Base-by-base conservation (phyloP, 2,113 vertebrate species). In the Cyanistes caeruleus region DNA sequence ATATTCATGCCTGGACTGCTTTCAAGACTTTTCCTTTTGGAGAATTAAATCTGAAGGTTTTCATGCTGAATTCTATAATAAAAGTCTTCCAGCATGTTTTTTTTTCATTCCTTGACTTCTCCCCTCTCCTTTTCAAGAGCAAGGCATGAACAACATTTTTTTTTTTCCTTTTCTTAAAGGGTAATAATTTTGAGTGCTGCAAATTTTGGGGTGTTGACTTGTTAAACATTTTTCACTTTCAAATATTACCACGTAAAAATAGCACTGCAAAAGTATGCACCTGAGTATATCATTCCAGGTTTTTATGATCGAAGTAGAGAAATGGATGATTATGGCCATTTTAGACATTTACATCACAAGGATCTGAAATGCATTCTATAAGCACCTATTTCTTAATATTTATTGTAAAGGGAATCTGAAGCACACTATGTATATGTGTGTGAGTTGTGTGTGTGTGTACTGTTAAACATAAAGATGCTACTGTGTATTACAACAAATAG, bases 41-140 rank as follows among this genome's bases (percentile, higher is more conserved):
- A 89, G 59, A 87, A 78, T 37, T 87, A 52, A 68, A 84, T 77
- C 30, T 58, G 86, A 95, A 95, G 44, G 24, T 91, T 95, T 92
- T 84, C 39, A 56, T 41, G 18, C 56, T 84, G 65, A 81, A 84
- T 92, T 89, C 35, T 82, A n/a, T 72, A 78, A 33, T 24, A 76
- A 75, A 90, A 52, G 5, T 89, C 56, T 87, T 87, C 22, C n/a
- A 78, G 49, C 15, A 37, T n/a, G 35, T 53, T 76, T 78, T 81
- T 78, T 81, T 89, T 96, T 78, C 15, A 25, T 64, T 60, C 24
- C 17, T 81, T 56, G 48, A 4, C 16, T 86, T 81, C 37, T 74
- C 12, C 13, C 6, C 0, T 0, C 27, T 67, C 10, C 4, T 46
- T 89, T 93, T 64, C 41, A 25, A 28, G 44, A 44, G 20, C 6